Evolutionary conservation across 2,797 vertebrate species (phyloP), one percentile per base, ranked within the genome.

Genomic region (Bovichtus variegatus): DNA sequence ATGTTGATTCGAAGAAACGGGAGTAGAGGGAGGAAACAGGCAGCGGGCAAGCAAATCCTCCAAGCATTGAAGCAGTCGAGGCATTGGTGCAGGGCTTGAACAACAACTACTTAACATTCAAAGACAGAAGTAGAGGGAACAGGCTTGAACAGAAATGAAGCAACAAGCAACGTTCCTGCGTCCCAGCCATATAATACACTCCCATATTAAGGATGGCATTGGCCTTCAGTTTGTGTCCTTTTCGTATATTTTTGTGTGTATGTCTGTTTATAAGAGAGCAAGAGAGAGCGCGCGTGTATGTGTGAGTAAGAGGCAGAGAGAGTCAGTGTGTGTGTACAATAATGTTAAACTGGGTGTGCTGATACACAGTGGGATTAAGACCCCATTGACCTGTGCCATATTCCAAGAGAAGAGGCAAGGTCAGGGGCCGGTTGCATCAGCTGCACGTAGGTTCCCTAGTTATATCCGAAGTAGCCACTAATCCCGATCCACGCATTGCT

Each of bases 81-180:
- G 86, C 85, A 74, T 80, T 81, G 90, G 86, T 73, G 80, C 81
- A 78, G 82, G 89, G 83, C 77, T 84, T 81, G 84, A 84, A 92
- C 87, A 89, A 93, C 86, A 87, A 89, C 90, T 91, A 94, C 82
- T 83, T 87, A 94, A 95, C 93, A 95, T 94, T 94, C 91, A 94
- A 78, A 92, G 90, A 93, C 88, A 92, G 87, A 94, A 93, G 91
- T 81, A 86, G 87, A 81, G 71, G 86, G 87, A 83, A 83, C 86
- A 80, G 90, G 84, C 90, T 91, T 81, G 73, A 92, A 91, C 81
- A 80, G 87, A 94, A 93, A 93, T 79, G 86, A 92, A 92, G 91
- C 88, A 70, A 90, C 83, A 73, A 91, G 87, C 87, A 83, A 85
- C 65, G 57, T 88, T 92, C 91, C 89, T 89, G 87, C 76, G 6